These are phyloP conservation scores for Gisinianus flammeolus DNA, from an alignment of 2,888 invertebrate genomes.

Conservation along the genomic window DNA sequence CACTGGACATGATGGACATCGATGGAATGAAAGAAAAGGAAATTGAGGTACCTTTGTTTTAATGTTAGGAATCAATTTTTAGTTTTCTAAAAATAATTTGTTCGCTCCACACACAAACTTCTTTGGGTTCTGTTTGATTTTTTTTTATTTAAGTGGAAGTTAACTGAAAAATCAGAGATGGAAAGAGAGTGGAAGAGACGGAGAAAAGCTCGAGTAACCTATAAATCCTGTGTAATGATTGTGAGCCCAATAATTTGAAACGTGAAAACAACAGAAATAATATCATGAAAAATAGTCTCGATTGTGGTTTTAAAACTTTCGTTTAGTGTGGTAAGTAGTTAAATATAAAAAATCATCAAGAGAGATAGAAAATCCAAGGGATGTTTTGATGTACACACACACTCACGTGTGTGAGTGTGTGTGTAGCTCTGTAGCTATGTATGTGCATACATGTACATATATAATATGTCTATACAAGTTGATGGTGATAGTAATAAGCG, in stretches of 20 bases:
- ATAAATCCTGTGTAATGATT: neutral
- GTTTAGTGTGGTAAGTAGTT: neutral
- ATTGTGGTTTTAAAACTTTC: constrained; percentile 5
- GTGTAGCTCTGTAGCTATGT: too few relatives aligned
- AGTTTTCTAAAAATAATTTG: too few relatives aligned
- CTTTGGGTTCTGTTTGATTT: too few relatives aligned
- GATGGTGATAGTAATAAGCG: neutral
- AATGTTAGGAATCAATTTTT: too few relatives aligned
- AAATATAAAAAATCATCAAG: constrained; percentile 13
- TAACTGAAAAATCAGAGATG: neutral
- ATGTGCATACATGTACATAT: too few relatives aligned
- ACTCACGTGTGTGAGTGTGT: too few relatives aligned
- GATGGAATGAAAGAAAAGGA: too few relatives aligned
- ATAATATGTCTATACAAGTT: neutral
- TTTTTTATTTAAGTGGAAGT: neutral
- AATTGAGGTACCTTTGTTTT: too few relatives aligned
- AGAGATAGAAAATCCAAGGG: too few relatives aligned
- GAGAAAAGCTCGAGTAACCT: neutral
- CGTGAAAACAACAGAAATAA: neutral
- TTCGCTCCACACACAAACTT: too few relatives aligned
- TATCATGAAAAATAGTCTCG: neutral
- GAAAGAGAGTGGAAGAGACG: neutral
- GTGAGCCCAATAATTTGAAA: constrained; percentile 14
- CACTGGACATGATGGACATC: too few relatives aligned
- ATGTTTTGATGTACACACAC: neutral